Evolutionary conservation across 2,888 invertebrate species (phyloP), one percentile per base, ranked within the genome.

Genomic region (Augochlorella aurata): DNA sequence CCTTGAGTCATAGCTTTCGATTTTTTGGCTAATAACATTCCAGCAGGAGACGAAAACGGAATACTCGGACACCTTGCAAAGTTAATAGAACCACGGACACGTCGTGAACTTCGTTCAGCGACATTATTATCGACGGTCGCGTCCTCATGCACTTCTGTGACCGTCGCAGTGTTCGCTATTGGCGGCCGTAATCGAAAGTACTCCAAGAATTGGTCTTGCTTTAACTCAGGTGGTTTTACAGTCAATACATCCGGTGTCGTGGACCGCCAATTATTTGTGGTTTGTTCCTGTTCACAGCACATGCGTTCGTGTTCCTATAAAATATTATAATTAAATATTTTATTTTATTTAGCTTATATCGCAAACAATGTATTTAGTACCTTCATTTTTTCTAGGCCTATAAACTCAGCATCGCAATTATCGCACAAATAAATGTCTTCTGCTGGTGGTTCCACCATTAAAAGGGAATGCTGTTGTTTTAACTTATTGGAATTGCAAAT

Each of bases 351-450:
- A 7, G 14, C 18, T 16, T 38, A n/a, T 14, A 16, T 8, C 12
- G 9, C 14, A 14, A 29, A 3, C 9, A 45, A 69, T 52, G 12
- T 7, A 38, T 45, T 47, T n/a, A 24, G 4, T 93, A 95, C 95
- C 94, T 94, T 94, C 90, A 95, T 95, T 87, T 95, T 94, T 84
- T 94, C 93, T 70, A 94, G 92, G 69, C 95, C 94, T 85, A 96
- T 95, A 91, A 97, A 95, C 93, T 96, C 96, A 80, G 96, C 96
- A 93, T 97, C 97, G 92, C 97, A 97, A 91, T 95, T 96, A 91
- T 97, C 97, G 93, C 97, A 97, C 70, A 97, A 94, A 93, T 96
- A 97, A 89, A 97, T 96, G 90, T 97, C 96, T 84, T 95, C 94
- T 24, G 93, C 93, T 8, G 94, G 94, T 82, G 95, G 94, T 89